A percentile compares a stretch with the other conserved stretches of the same genome.
These are phyloP conservation scores for Pseudomugil tenellus DNA, from an alignment of 2,797 vertebrate genomes.

Conservation along the genomic window DNA sequence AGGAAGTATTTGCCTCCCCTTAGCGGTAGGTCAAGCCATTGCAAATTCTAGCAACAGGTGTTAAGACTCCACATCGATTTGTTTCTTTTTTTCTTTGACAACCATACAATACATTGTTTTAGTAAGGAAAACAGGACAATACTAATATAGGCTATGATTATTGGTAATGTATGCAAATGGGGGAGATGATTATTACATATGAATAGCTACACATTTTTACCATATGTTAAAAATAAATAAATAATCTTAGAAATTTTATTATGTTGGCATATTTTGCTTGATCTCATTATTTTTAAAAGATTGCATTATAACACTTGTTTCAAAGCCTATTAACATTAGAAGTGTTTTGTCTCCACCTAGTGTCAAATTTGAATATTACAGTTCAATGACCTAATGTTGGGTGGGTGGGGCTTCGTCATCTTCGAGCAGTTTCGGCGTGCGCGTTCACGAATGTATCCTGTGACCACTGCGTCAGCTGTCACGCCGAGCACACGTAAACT, in stretches of 20 bases:
- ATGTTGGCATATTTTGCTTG: not conserved
- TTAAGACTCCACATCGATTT: not conserved
- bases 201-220: not conserved
- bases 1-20: slow-evolving; percentile 46
- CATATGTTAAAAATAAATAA: too few relatives aligned
- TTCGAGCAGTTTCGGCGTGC: slow-evolving; percentile 55
- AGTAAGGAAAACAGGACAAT: too few relatives aligned
- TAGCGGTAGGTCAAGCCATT: slow-evolving; percentile 20
- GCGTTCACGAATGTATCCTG: slow-evolving; percentile 56
- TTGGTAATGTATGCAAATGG: too few relatives aligned
- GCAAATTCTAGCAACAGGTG: not conserved
- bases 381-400: not conserved
- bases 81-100: not conserved
- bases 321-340: not conserved
- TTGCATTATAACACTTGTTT: not conserved
- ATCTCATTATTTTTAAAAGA: not conserved
- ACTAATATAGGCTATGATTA: too few relatives aligned
- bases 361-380: not conserved
- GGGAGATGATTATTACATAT: too few relatives aligned
- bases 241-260: too few relatives aligned
- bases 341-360: slow-evolving; percentile 63
- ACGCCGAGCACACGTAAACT: slow-evolving; percentile 33
- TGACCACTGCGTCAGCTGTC: slow-evolving; percentile 68
- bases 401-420: slow-evolving; percentile 7
- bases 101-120: too few relatives aligned